Evolutionary conservation across 2,888 invertebrate species (phyloP).

Genomic region (Lithosia quadra): DNA sequence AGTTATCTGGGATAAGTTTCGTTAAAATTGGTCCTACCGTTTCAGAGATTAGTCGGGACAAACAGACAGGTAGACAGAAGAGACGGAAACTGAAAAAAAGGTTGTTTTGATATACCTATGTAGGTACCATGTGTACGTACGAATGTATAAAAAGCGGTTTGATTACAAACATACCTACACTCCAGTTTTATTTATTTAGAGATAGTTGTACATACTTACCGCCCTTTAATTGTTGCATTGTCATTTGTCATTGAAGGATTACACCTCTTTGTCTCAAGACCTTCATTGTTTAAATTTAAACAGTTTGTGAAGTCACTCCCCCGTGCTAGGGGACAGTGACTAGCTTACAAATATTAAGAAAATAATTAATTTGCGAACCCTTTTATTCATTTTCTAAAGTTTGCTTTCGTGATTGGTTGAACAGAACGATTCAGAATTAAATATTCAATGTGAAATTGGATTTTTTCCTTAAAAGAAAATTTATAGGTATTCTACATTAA

Average conservation of each 20-base stretch:
- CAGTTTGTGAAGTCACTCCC: conserved; percentile 13
- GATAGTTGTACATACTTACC: background rate
- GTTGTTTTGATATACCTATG: too few species aligned
- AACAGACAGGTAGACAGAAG: too few species aligned
- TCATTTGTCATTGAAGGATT: conserved; percentile 4
- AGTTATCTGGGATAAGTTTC: too few species aligned
- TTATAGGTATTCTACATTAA: too few species aligned
- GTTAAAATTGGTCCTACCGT: too few species aligned
- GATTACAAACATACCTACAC: too few species aligned
- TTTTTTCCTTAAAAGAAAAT: too few species aligned
- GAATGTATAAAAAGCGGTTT: too few species aligned
- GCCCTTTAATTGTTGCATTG: background rate
- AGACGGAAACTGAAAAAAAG: too few species aligned
- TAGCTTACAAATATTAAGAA: conserved; percentile 6
- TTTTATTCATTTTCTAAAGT: background rate
- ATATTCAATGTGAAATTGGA: background rate
- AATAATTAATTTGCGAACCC: conserved; percentile 10
- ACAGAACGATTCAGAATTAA: background rate
- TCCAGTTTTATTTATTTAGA: too few species aligned
- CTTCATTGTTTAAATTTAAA: conserved; percentile 5
- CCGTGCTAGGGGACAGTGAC: background rate
- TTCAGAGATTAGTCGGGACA: too few species aligned
- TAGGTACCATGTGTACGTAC: too few species aligned
- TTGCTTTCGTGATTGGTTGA: conserved; percentile 6
- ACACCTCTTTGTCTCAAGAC: background rate